Evolutionary conservation across 2,113 vertebrate species (phyloP).

Genomic region (Brienomyrus longianalis): DNA sequence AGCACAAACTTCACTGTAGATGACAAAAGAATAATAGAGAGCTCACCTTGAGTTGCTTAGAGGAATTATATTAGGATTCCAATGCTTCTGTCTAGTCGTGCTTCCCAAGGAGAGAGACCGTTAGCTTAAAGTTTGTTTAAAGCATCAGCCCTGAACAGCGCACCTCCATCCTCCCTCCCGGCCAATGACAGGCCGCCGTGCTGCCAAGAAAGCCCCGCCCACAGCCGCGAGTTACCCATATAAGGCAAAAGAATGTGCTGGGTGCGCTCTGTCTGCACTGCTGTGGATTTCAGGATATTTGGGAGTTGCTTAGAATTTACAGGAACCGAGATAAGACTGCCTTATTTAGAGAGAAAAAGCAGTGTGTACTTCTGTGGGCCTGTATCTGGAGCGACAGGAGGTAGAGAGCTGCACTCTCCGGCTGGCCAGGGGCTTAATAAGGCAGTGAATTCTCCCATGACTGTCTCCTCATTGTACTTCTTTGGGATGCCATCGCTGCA

Average conservation of each 20-base stretch:
- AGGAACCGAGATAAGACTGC: constrained; percentile 65
- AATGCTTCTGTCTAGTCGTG: constrained; percentile 44
- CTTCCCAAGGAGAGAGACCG: constrained; percentile 50
- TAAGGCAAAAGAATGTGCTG: constrained; percentile 78
- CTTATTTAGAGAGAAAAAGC: constrained; percentile 67
- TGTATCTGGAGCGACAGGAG: constrained; percentile 29
- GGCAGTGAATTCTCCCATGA: constrained; percentile 37
- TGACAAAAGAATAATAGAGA: background rate
- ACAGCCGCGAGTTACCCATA: constrained; percentile 69
- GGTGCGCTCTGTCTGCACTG: constrained; percentile 46
- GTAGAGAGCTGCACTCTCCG: constrained; percentile 36
- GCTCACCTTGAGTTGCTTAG: constrained; percentile 52
- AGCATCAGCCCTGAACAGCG: constrained; percentile 44
- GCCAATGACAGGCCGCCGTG: constrained; percentile 54
- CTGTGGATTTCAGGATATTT: constrained; percentile 54
- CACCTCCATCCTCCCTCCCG: constrained; percentile 41
- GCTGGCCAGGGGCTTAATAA: constrained; percentile 50
- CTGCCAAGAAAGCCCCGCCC: constrained; percentile 51
- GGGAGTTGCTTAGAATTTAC: constrained; percentile 58
- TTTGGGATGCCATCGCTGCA: constrained; percentile 6
- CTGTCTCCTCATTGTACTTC: background rate
- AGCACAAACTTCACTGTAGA: background rate
- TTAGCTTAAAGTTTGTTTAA: constrained; percentile 61
- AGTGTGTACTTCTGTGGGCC: constrained; percentile 35
- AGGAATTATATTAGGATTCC: constrained; percentile 41